phyloP scores from a whole-genome alignment of 2,797 vertebrate genomes.

The Neomorphus geoffroyi region DNA sequence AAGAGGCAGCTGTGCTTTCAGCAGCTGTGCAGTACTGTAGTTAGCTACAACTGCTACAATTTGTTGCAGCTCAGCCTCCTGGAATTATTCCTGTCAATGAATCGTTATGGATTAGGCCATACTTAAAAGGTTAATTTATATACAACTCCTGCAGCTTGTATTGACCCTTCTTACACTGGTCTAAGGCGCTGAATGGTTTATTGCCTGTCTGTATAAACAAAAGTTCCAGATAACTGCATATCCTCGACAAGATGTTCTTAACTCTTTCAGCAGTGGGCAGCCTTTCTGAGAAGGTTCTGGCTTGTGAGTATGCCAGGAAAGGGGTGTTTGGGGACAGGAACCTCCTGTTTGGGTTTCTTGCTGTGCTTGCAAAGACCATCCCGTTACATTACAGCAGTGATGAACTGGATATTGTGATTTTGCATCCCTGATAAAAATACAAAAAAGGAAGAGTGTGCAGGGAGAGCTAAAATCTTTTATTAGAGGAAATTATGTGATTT shows the following conservation, averaged over 20 bases:
- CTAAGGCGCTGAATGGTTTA: constrained; percentile 64
- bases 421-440: not conserved
- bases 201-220: constrained; percentile 68
- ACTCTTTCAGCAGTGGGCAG: constrained; percentile 39
- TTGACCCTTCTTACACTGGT: constrained; percentile 67
- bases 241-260: constrained; percentile 55
- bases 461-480: not conserved
- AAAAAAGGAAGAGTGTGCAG: not conserved
- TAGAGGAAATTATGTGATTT: not conserved
- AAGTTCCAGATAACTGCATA: constrained; percentile 64
- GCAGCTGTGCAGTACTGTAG: constrained; percentile 39
- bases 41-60: constrained; percentile 52
- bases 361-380: not conserved
- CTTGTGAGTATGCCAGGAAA: fast-evolving
- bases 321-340: not conserved
- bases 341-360: not conserved
- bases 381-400: not conserved
- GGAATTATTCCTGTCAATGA: constrained; percentile 68
- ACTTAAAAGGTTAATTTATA: constrained; percentile 72
- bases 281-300: not conserved
- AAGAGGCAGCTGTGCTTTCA: constrained; percentile 44
- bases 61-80: constrained; percentile 59
- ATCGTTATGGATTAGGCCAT: constrained; percentile 66
- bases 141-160: constrained; percentile 65
- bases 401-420: not conserved